Base-by-base conservation (phyloP, 2,113 vertebrate species). In the Tympanuchus pallidicinctus region DNA sequence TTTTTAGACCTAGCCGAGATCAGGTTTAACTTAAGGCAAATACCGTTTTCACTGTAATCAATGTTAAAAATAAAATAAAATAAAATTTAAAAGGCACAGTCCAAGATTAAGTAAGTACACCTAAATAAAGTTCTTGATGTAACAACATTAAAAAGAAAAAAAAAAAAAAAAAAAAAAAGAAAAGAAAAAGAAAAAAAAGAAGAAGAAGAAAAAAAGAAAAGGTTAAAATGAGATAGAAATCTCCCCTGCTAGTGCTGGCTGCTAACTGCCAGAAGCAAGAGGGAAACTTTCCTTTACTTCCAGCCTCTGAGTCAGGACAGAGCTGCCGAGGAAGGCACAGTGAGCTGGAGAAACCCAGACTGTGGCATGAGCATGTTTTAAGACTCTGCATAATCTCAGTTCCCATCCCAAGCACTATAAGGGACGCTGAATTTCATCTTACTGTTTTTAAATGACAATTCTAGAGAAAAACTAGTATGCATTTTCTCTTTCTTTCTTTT, bases 1-100 rank as follows among this genome's bases (percentile, higher is more conserved):
- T 78, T 85, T 91, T 67, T 67, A 76, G 72, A 59, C 10, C 81
- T 85, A 80, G 92, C 28, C 47, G 64, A 75, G 42, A 73, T 94
- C 34, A 85, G 18, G 86, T 92, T 16, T 72, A 92, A 73, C 19
- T 84, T 57, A 74, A 69, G 17, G 71, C 52, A 90, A 72, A 81
- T 79, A 24, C 10, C 34, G 10, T 73, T 71, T 10, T 24, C 16
- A 20, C 22, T 45, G n/a, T 56, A 88, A 64, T 19, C 50, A 19
- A 18, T 61, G 27, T 66, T 38, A n/a, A 57, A n/a, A 12, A 54
- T 12, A 17, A 11, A 42, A 38, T 50, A 19, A 12, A 59, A 32
- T 4, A 27, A 52, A 30, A 40, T 19, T 17, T 43, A 43, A 50
- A 66, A 60, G 56, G 2, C 32, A 63, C 15, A 19, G 27, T 69